Percentiles rank a stretch among this genome's conserved stretches.
Evolutionary conservation across 2,113 vertebrate species (phyloP).

Genomic region (Gorilla gorilla): DNA sequence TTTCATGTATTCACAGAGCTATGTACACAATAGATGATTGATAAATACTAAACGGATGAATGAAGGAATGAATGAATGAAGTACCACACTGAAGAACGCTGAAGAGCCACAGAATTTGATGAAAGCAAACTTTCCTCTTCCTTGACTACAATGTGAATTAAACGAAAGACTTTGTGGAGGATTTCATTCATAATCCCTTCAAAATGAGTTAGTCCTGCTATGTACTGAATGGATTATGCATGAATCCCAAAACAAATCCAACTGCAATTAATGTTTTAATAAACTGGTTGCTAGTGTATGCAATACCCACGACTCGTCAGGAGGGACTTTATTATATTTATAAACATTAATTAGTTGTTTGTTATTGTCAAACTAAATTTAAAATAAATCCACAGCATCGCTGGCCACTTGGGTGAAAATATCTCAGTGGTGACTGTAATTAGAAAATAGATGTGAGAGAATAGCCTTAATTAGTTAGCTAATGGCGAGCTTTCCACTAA

Average conservation of each 20-base stretch:
- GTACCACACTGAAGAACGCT: background rate
- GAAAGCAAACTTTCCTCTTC: constrained; percentile 66
- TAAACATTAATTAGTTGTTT: constrained; percentile 90
- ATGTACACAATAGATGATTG: background rate
- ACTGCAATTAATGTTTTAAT: constrained; percentile 89
- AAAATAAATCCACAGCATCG: constrained; percentile 87
- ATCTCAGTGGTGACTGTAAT: constrained; percentile 87
- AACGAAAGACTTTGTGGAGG: constrained; percentile 81
- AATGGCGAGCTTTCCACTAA: constrained; percentile 84
- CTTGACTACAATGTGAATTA: constrained; percentile 69
- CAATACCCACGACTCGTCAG: constrained; percentile 84
- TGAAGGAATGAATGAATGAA: background rate
- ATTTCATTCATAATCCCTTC: constrained; percentile 88
- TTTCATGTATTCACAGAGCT: background rate
- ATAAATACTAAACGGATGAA: background rate
- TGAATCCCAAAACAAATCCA: constrained; percentile 87
- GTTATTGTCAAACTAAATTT: constrained; percentile 88
- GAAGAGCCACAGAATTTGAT: constrained; percentile 49
- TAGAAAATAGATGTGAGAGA: constrained; percentile 87
- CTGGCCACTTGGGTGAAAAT: constrained; percentile 88
- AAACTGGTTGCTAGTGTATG: constrained; percentile 84
- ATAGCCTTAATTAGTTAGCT: constrained; percentile 87
- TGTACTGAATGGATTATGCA: constrained; percentile 89
- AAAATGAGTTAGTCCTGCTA: constrained; percentile 86
- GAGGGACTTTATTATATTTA: constrained; percentile 87